These are phyloP conservation scores for Lutjanus argentimaculatus DNA, from an alignment of 2,797 vertebrate genomes.

Conservation along the genomic window DNA sequence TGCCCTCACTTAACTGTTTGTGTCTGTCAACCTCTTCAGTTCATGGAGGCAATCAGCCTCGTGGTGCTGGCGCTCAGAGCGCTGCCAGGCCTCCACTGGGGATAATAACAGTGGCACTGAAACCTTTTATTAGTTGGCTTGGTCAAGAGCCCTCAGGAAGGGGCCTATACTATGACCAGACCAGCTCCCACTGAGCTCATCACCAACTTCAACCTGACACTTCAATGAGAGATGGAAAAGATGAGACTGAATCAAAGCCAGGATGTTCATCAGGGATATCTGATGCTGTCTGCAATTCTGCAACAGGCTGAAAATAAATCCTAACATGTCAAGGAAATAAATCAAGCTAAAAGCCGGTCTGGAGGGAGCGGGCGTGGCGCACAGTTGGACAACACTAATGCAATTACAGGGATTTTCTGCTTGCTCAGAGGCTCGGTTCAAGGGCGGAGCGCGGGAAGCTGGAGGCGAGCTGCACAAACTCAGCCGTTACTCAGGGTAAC, in stretches of 20 bases:
- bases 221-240: constrained; percentile 21
- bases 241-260: constrained; percentile 25
- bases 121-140: constrained; percentile 68
- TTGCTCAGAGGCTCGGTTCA: constrained; percentile 68
- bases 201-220: constrained; percentile 39
- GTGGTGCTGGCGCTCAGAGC: constrained; percentile 40
- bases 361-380: constrained; percentile 51
- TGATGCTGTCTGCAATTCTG: constrained; percentile 37
- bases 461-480: constrained; percentile 51
- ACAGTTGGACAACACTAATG: constrained; percentile 75
- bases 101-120: constrained; percentile 63
- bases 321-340: constrained; percentile 53
- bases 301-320: constrained; percentile 53
- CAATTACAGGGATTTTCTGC: constrained; percentile 83
- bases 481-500: constrained; percentile 51
- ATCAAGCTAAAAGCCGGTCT: constrained; percentile 54
- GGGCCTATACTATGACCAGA: constrained; percentile 25
- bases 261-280: constrained; percentile 29
- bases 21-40: constrained; percentile 56
- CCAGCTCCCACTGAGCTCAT: constrained; percentile 38
- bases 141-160: constrained; percentile 68
- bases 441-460: constrained; percentile 62
- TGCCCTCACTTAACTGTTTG: constrained; percentile 67
- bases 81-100: constrained; percentile 36
- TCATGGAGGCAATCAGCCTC: constrained; percentile 55